phyloP scores from a whole-genome alignment of 2,113 vertebrate species.

The Dipodomys merriami region DNA sequence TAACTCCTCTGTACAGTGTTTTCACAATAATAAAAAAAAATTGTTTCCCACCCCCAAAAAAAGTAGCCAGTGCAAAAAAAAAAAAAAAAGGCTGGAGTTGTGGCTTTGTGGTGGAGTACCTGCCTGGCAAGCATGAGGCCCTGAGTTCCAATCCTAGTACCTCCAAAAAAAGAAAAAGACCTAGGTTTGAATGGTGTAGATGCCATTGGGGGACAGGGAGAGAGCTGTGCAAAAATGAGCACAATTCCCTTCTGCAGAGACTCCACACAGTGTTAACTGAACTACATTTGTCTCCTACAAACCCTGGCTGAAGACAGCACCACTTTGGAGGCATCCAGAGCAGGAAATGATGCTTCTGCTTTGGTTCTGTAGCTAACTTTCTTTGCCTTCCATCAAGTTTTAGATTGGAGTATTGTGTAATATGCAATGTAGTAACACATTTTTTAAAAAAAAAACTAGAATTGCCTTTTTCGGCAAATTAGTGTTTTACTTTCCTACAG shows the following conservation, averaged over 20 bases:
- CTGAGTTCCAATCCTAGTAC: no score
- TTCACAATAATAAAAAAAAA: no score
- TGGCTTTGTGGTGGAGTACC: no score
- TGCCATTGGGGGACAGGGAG: neutral
- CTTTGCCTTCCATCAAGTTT: neutral
- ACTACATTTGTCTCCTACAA: no score
- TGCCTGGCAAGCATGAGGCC: no score
- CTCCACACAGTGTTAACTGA: neutral
- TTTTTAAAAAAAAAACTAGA: conserved; percentile 11
- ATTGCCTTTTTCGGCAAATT: conserved; percentile 11
- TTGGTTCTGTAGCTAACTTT: neutral
- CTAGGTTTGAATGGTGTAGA: no score
- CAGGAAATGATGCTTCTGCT: neutral
- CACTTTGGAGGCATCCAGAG: no score
- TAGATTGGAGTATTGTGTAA: neutral
- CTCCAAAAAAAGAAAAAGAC: no score
- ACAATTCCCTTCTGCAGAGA: neutral
- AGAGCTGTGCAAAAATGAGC: neutral
- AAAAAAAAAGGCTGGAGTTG: no score
- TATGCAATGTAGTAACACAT: neutral
- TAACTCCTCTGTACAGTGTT: no score
- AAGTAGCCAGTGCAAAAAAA: no score
- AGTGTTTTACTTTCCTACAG: conserved; percentile 28
- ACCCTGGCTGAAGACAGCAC: neutral
- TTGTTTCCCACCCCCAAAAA: no score